A percentile compares a stretch with the other conserved stretches of the same genome.
These are phyloP conservation scores for Planiliza haematocheilus DNA, from an alignment of 2,113 vertebrate species.

Conservation along the genomic window DNA sequence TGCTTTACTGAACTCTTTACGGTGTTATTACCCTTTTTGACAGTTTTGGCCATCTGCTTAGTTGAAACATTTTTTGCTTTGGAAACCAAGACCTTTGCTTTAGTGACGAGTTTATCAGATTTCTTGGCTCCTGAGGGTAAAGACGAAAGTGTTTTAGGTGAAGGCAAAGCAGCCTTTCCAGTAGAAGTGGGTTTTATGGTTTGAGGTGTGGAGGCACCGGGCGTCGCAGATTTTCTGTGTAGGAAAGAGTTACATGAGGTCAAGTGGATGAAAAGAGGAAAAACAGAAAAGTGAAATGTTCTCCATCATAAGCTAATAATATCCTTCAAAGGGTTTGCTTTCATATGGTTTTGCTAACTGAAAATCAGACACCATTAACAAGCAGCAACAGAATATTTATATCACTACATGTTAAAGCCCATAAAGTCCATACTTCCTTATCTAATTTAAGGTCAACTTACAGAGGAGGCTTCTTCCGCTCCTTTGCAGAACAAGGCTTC, in stretches of 20 bases:
- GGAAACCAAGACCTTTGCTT: conserved; percentile 7
- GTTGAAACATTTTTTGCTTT: conserved; percentile 18
- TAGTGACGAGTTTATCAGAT: conserved; percentile 7
- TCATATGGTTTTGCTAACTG: not conserved
- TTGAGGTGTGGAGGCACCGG: not conserved
- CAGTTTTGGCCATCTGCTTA: not conserved
- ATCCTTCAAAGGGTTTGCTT: no score
- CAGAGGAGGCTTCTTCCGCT: not conserved
- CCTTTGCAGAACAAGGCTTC: not conserved
- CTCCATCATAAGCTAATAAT: no score
- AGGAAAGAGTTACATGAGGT: not conserved
- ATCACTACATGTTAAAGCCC: not conserved
- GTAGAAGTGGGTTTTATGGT: not conserved
- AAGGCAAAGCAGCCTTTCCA: not conserved
- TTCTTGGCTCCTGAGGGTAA: not conserved
- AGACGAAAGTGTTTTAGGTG: conserved; percentile 1
- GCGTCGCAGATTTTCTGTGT: conserved; percentile 9
- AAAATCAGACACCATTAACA: not conserved
- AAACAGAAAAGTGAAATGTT: not conserved
- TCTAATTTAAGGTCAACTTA: no score
- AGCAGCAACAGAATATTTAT: not conserved
- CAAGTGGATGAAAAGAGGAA: not conserved
- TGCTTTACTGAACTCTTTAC: not conserved
- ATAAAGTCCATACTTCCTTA: not conserved
- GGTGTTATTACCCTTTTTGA: not conserved